These are phyloP conservation scores for Cotesia glomerata DNA, from an alignment of 1,140 invertebrate species.

Conservation along the genomic window DNA sequence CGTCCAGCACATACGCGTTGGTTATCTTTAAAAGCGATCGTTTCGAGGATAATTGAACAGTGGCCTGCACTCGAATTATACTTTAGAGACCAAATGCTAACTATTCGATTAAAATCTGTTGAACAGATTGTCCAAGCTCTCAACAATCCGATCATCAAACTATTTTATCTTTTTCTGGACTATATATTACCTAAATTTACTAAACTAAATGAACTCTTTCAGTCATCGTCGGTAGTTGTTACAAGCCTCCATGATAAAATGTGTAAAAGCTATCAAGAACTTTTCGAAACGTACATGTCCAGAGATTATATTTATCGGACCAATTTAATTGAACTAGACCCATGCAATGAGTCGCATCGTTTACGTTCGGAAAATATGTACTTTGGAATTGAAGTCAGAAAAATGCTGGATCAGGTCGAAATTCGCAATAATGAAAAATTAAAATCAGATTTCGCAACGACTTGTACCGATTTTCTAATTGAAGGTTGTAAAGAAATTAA, in stretches of 20 bases:
- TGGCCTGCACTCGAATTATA: slow-evolving; percentile 31
- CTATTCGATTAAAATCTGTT: slow-evolving; percentile 28
- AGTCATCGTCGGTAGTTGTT: slow-evolving; percentile 20
- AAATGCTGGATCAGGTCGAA: neutral
- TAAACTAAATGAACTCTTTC: slow-evolving; percentile 33
- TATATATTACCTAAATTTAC: slow-evolving; percentile 37
- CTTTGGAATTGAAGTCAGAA: neutral
- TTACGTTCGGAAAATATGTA: neutral
- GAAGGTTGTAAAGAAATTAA: neutral
- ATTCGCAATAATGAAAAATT: neutral
- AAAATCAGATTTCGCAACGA: neutral
- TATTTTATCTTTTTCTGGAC: slow-evolving; percentile 36
- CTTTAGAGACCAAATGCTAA: slow-evolving; percentile 26
- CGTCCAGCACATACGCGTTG: slow-evolving; percentile 32
- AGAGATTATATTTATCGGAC: slow-evolving; percentile 28
- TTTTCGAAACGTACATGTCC: slow-evolving; percentile 24
- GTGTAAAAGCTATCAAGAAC: slow-evolving; percentile 23
- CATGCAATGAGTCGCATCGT: slow-evolving; percentile 25
- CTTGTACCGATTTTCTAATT: neutral
- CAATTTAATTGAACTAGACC: slow-evolving; percentile 24
- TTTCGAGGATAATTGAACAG: slow-evolving; percentile 33
- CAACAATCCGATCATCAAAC: slow-evolving; percentile 34
- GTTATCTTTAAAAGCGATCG: slow-evolving; percentile 30
- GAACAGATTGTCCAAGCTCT: slow-evolving; percentile 31
- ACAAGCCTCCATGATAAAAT: slow-evolving; percentile 25